These are phyloP conservation scores for Sphinx pinastri DNA, from an alignment of 2,888 invertebrate genomes.

Conservation along the genomic window DNA sequence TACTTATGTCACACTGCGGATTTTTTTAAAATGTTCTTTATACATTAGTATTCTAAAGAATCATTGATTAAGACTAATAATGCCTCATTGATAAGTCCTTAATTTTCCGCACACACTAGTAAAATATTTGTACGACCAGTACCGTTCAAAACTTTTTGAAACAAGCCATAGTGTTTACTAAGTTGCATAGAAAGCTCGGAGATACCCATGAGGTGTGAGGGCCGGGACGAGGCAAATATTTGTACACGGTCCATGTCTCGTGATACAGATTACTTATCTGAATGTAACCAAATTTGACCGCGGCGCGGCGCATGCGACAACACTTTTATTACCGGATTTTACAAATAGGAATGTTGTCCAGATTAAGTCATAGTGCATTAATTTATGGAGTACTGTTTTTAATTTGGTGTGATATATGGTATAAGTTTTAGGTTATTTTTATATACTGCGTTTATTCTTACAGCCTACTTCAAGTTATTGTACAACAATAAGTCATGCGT, in stretches of 20 bases:
- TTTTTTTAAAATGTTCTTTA: no score
- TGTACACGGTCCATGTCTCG: slow-evolving; percentile 61
- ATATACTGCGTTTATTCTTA: no score
- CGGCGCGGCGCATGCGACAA: slow-evolving; percentile 41
- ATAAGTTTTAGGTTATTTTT: no score
- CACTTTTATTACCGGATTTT: slow-evolving; percentile 8
- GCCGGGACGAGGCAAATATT: slow-evolving; percentile 68
- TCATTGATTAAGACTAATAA: no score
- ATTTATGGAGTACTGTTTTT: slow-evolving; percentile 30
- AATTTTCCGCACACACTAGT: no score
- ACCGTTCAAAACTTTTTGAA: background rate
- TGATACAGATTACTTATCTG: slow-evolving; percentile 72
- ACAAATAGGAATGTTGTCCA: slow-evolving; percentile 33
- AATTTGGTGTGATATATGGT: no score
- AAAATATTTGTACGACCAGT: no score
- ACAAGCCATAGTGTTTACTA: background rate
- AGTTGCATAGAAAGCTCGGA: background rate
- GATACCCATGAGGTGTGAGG: slow-evolving; percentile 49
- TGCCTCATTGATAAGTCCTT: no score
- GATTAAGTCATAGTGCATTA: slow-evolving; percentile 39
- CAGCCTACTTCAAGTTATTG: no score
- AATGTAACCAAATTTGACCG: slow-evolving; percentile 68
- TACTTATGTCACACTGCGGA: no score
- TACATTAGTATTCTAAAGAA: no score
- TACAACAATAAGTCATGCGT: no score